Base-by-base conservation (phyloP, 2,888 invertebrate genomes). In the Drosophila borealis region DNA sequence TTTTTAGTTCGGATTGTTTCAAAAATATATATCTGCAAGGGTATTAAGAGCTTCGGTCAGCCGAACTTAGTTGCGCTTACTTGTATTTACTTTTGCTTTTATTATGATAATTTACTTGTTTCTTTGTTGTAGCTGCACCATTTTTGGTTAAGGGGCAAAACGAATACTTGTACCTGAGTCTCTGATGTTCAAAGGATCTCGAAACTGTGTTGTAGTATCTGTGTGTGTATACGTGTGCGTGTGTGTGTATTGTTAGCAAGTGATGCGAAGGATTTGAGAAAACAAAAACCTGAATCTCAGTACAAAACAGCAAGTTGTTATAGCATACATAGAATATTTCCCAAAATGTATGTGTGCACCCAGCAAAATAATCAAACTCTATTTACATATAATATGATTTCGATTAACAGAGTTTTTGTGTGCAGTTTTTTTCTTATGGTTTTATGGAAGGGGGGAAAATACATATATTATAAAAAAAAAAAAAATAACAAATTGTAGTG, bases 161-260 rank as follows among this genome's bases (percentile, higher is more conserved):
- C 36, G 62, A 74, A 59, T 67, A 74, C 44, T 70, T 80, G 85
- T 85, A 85, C 89, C 85, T 85, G 89, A 89, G 86, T 85, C 75
- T 59, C 87, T 75, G 71, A 89, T 70, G 67, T 78, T 80, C 71
- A 79, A 88, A 70, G 69, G 74, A 77, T 68, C 74, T 68, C 56
- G 29, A 39, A 70, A 33, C 34, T 61, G 69, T 74, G 50, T 69
- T 33, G 39, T 54, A 54, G 54, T 54, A 46, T 63, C 60, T 51
- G 14, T 57, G 49, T 19, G 45, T 45, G 21, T 46, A 46, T 61
- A 25, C 41, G 57, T 71, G 55, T 60, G 49, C 68, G 51, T 71
- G 66, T 61, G 61, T 50, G 54, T 48, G 50, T 21, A 4, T 29
- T 44, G 67, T 69, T 56, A 50, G 50, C 39, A 60, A 57, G 81